phyloP scores from a whole-genome alignment of 2,113 vertebrate genomes.

The Sphaerodactylus townsendi region DNA sequence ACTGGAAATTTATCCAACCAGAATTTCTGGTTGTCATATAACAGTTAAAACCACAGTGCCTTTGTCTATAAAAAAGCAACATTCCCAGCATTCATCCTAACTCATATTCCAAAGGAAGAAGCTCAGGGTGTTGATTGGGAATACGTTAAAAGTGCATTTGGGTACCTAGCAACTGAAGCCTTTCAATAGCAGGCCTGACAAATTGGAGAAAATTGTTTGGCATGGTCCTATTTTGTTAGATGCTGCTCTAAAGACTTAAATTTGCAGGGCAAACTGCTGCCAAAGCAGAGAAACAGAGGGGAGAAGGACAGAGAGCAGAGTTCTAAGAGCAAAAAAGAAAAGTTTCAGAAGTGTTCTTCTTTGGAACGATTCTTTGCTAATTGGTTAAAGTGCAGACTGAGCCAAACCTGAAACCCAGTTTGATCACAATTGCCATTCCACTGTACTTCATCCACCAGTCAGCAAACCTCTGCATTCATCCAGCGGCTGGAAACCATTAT shows the following conservation, averaged over 20 bases:
- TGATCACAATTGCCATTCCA: slow-evolving; percentile 33
- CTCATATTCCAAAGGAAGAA: not conserved
- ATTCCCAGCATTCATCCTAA: not conserved
- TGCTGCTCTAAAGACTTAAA: not conserved
- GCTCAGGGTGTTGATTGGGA: not conserved
- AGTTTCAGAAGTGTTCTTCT: not conserved
- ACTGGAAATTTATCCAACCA: not conserved
- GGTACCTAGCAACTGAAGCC: not conserved
- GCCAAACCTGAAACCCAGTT: not conserved
- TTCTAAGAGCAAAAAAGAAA: not conserved
- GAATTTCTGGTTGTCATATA: not conserved
- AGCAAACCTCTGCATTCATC: slow-evolving; percentile 55
- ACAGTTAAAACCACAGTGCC: not conserved
- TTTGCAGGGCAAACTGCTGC: not conserved
- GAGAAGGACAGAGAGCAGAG: not conserved
- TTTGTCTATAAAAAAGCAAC: not conserved
- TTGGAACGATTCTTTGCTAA: not conserved
- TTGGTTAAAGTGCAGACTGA: not conserved
- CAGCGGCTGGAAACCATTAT: slow-evolving; percentile 60
- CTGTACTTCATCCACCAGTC: slow-evolving; percentile 51
- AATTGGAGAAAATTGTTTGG: not conserved
- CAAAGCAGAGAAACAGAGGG: not conserved
- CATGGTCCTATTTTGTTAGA: not conserved
- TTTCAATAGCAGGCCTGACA: not conserved
- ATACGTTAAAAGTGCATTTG: not conserved